Percentiles rank a stretch among this genome's conserved stretches.
phyloP scores from a whole-genome alignment of 2,888 invertebrate species.

The Tenodera sinensis region DNA sequence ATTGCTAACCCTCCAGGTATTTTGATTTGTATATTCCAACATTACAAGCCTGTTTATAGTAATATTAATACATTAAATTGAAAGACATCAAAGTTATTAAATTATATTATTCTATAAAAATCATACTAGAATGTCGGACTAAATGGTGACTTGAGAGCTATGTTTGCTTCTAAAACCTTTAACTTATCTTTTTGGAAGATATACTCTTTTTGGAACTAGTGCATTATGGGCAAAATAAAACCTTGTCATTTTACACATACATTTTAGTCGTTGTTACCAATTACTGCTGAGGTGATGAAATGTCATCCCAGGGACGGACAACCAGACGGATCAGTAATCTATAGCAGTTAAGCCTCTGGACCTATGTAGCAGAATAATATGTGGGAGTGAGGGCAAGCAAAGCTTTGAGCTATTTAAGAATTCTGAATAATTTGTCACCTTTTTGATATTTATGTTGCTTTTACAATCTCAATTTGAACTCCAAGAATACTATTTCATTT shows the following conservation, averaged over 20 bases:
- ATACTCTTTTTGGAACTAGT: not conserved
- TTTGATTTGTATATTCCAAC: too few species aligned
- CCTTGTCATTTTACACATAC: not conserved
- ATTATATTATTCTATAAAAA: not conserved
- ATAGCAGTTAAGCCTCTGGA: not conserved
- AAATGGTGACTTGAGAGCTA: not conserved
- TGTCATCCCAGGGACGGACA: conserved; percentile 1
- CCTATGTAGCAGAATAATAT: not conserved
- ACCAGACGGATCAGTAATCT: conserved; percentile 13
- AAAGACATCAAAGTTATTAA: not conserved
- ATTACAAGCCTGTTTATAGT: not conserved
- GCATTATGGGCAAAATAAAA: not conserved
- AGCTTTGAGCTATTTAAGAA: not conserved
- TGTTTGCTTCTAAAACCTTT: not conserved
- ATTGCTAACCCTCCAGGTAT: too few species aligned
- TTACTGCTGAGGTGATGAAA: not conserved
- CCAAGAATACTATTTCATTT: too few species aligned
- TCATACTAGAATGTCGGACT: not conserved
- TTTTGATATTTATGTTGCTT: too few species aligned
- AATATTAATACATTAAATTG: not conserved
- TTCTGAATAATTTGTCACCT: too few species aligned
- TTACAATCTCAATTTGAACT: too few species aligned
- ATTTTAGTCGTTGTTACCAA: not conserved
- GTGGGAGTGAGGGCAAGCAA: not conserved
- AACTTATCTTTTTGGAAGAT: not conserved